phyloP scores from a whole-genome alignment of 2,888 invertebrate genomes.

The Nysson spinosus region DNA sequence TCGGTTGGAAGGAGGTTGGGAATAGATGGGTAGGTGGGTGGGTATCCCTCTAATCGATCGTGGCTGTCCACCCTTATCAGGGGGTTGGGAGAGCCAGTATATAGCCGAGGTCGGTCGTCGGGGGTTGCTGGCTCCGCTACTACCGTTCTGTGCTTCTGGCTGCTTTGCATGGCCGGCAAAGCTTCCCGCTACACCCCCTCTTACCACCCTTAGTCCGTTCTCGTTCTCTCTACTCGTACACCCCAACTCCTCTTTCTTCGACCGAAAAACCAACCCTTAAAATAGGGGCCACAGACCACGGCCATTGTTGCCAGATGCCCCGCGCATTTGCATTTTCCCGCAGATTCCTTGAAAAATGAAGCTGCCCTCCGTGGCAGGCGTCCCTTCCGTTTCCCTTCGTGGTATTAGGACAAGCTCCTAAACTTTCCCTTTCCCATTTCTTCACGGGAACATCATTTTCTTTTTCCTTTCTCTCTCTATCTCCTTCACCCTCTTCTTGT shows the following conservation, averaged over 20 bases:
- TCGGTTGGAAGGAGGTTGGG: conserved; percentile 42
- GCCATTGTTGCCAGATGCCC: conserved; percentile 78
- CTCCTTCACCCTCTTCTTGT: too few relatives aligned
- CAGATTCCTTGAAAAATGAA: conserved; percentile 76
- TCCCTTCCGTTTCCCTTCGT: conserved; percentile 40
- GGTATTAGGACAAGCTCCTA: conserved; percentile 58
- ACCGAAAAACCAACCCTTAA: conserved; percentile 76
- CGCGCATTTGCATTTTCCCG: conserved; percentile 76
- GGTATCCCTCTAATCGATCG: conserved; percentile 77
- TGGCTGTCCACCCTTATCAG: conserved; percentile 78
- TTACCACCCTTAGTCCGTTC: conserved; percentile 28
- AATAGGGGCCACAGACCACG: conserved; percentile 76
- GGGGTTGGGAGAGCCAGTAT: conserved; percentile 66
- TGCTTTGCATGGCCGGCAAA: conserved; percentile 75
- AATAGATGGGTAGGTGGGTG: conserved; percentile 61
- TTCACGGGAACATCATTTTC: conserved; percentile 8
- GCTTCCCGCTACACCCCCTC: conserved; percentile 53
- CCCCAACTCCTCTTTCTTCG: conserved; percentile 39
- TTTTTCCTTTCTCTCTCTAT: conserved; percentile 23
- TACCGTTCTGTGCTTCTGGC: conserved; percentile 52
- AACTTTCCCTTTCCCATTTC: conserved; percentile 25
- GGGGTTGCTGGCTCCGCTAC: conserved; percentile 58
- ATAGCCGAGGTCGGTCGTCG: conserved; percentile 64
- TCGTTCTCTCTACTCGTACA: conserved; percentile 26
- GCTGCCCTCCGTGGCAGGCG: conserved; percentile 53